A percentile compares a stretch with the other conserved stretches of the same genome.
These are phyloP conservation scores for Dreissena rostriformis DNA, from an alignment of 1,140 invertebrate species.

Conservation along the genomic window DNA sequence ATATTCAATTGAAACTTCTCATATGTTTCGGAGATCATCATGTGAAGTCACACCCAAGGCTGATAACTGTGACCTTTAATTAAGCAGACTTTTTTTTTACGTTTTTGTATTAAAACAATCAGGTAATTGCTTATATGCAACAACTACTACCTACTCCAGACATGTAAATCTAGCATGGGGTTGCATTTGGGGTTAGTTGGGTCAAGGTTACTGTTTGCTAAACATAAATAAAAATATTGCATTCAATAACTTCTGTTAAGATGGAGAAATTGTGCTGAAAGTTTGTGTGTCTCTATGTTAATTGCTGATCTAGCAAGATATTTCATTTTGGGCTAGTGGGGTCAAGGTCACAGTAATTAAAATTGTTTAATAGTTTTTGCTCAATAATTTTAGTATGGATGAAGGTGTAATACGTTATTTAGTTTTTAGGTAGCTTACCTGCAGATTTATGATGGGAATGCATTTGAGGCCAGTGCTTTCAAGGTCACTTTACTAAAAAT, in stretches of 20 bases:
- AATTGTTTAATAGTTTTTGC: not conserved
- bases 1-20: no score
- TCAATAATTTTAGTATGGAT: not conserved
- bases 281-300: not conserved
- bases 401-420: not conserved
- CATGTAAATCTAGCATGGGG: no score
- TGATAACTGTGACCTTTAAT: no score
- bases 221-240: no score
- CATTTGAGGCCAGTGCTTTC: not conserved
- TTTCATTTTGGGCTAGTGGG: not conserved
- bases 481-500: not conserved
- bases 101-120: no score
- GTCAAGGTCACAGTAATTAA: not conserved
- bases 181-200: no score
- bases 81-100: no score
- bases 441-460: not conserved
- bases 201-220: not conserved
- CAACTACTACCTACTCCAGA: no score
- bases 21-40: no score
- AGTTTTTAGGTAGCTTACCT: not conserved
- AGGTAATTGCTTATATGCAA: no score
- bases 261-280: not conserved
- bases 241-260: not conserved
- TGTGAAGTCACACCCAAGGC: no score
- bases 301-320: not conserved